phyloP scores from a whole-genome alignment of 2,797 vertebrate genomes.

The Enteromius afrohamiltoni region DNA sequence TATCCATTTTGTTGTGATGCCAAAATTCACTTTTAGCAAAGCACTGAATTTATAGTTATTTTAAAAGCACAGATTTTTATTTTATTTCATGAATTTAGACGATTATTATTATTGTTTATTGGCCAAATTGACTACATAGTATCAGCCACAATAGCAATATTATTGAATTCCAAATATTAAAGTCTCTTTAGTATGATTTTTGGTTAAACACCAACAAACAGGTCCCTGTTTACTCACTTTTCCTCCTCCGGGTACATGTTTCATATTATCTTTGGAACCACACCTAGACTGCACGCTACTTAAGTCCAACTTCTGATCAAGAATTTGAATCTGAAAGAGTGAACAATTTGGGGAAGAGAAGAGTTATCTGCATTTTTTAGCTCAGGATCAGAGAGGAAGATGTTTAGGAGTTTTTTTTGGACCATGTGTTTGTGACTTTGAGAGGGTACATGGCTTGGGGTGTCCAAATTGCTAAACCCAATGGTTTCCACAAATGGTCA shows the following conservation, averaged over 20 bases:
- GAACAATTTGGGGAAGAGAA: slow-evolving; percentile 62
- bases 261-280: slow-evolving; percentile 97
- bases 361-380: slow-evolving; percentile 61
- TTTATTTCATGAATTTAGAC: neutral
- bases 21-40: neutral
- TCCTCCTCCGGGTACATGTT: slow-evolving; percentile 86
- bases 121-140: neutral
- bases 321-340: slow-evolving; percentile 78
- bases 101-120: neutral
- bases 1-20: neutral
- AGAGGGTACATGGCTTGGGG: neutral
- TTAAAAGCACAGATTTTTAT: neutral
- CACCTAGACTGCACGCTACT: slow-evolving; percentile 81
- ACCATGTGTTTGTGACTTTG: neutral
- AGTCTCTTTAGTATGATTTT: neutral
- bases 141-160: neutral
- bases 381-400: slow-evolving; percentile 51
- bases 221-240: slow-evolving; percentile 73
- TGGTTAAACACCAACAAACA: neutral
- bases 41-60: neutral
- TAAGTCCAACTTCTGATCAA: slow-evolving; percentile 80
- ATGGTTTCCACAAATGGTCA: slow-evolving; percentile 48
- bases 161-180: neutral
- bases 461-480: neutral
- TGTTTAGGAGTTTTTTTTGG: neutral